Evolutionary conservation across 2,888 invertebrate genomes (phyloP).

Genomic region (Melanargia galathea): DNA sequence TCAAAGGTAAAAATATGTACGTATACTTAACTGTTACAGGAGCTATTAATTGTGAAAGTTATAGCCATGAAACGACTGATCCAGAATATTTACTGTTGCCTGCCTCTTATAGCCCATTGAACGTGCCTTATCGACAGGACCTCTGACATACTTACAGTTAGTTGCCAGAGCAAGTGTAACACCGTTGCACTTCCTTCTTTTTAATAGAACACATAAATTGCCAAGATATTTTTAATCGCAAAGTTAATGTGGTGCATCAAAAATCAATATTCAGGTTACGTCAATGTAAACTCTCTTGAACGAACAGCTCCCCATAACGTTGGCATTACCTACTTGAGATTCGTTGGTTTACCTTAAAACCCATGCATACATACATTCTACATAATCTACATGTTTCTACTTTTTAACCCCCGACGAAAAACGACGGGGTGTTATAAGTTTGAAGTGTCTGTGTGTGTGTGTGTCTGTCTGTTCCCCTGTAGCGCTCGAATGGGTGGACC

Average conservation of each 20-base stretch:
- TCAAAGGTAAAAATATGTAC: neutral
- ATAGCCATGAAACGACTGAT: constrained; percentile 43
- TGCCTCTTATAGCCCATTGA: constrained; percentile 49
- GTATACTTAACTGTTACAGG: neutral
- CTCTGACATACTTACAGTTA: constrained; percentile 66
- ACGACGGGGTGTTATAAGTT: too few relatives aligned
- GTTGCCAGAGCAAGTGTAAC: constrained; percentile 54
- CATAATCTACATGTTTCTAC: too few relatives aligned
- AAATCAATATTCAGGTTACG: too few relatives aligned
- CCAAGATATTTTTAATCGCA: constrained; percentile 12
- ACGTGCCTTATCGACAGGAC: constrained; percentile 72
- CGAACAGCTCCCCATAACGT: too few relatives aligned
- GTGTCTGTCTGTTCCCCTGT: too few relatives aligned
- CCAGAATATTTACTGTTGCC: constrained; percentile 48
- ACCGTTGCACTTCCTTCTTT: constrained; percentile 62
- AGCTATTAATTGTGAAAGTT: constrained; percentile 15
- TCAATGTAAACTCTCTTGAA: too few relatives aligned
- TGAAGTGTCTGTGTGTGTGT: too few relatives aligned
- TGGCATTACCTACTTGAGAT: too few relatives aligned
- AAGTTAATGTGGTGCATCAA: neutral
- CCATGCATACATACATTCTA: too few relatives aligned
- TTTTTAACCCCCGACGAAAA: too few relatives aligned
- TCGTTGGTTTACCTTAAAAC: too few relatives aligned
- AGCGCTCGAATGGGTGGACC: too few relatives aligned
- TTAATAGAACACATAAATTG: constrained; percentile 36